phyloP scores from a whole-genome alignment of 2,113 vertebrate species.

The Gnathonemus echidnorhynchus region DNA sequence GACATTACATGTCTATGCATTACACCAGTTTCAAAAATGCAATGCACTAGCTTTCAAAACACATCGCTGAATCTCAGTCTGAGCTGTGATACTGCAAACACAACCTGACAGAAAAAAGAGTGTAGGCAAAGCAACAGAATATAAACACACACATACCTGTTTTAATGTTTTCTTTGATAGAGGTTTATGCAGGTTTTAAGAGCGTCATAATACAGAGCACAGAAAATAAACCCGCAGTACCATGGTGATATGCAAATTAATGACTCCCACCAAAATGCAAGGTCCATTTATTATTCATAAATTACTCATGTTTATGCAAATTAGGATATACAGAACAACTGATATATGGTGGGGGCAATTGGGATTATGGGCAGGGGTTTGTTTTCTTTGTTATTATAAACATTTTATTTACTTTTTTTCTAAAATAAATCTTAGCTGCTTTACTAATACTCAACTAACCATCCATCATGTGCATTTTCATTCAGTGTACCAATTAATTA shows the following conservation, averaged over 20 bases:
- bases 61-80: conserved; percentile 17
- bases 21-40: background rate
- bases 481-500: background rate
- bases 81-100: conserved; percentile 28
- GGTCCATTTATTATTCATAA: conserved; percentile 95
- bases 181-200: conserved; percentile 71
- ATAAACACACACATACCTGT: conserved; percentile 69
- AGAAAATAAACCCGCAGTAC: conserved; percentile 78
- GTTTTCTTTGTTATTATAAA: conserved; percentile 40
- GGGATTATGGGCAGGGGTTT: conserved; percentile 43
- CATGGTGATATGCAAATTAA: conserved; percentile 89
- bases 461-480: background rate
- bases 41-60: background rate
- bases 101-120: conserved; percentile 34
- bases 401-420: conserved; percentile 19
- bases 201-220: conserved; percentile 63
- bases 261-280: conserved; percentile 75
- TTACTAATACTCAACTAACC: background rate
- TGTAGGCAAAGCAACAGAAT: conserved; percentile 27
- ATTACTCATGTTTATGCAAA: conserved; percentile 94
- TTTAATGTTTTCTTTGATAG: conserved; percentile 66
- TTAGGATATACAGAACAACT: conserved; percentile 52
- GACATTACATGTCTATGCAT: background rate
- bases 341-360: background rate
- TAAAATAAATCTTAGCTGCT: conserved; percentile 8